Conservation (phyloP, 2,888 invertebrate genomes). For the Napeogenes inachia region DNA sequence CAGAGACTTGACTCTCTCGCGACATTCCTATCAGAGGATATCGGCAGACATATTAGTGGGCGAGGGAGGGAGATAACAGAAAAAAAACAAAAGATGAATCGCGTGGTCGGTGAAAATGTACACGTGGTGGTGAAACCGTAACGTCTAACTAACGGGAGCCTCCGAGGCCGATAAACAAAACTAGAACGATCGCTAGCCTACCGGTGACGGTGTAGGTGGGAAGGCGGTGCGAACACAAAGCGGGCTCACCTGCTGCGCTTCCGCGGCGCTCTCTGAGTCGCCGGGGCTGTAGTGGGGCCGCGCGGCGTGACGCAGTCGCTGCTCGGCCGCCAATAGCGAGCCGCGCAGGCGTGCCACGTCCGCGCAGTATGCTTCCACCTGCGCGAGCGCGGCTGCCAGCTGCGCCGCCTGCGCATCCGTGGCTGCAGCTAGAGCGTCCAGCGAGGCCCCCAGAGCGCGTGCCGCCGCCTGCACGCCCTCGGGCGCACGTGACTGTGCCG, state of each 20-base stretch:
- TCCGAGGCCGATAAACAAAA: slow-evolving; percentile 56
- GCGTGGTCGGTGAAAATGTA: slow-evolving; percentile 56
- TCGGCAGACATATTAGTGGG: slow-evolving; percentile 62
- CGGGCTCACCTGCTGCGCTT: slow-evolving; percentile 91
- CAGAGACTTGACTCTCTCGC: slow-evolving; percentile 90
- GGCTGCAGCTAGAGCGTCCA: slow-evolving; percentile 80
- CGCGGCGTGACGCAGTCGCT: slow-evolving; percentile 88
- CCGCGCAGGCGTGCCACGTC: slow-evolving; percentile 91
- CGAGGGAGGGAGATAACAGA: slow-evolving; percentile 58
- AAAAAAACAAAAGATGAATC: slow-evolving; percentile 64
- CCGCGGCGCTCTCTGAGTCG: slow-evolving; percentile 87
- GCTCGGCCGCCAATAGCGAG: slow-evolving; percentile 91
- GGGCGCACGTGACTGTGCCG: slow-evolving; percentile 83
- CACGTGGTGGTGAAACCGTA: slow-evolving; percentile 37
- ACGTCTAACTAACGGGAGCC: slow-evolving; percentile 43
- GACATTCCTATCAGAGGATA: slow-evolving; percentile 84
- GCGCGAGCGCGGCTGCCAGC: slow-evolving; percentile 86
- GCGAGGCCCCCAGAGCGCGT: slow-evolving; percentile 81
- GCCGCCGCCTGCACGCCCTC: slow-evolving; percentile 84
- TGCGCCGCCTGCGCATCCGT: slow-evolving; percentile 81
- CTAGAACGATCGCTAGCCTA: slow-evolving; percentile 65
- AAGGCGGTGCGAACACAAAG: slow-evolving; percentile 32
- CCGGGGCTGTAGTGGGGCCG: slow-evolving; percentile 90
- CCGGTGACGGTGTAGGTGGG: slow-evolving; percentile 42
- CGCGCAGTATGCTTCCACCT: slow-evolving; percentile 91